Conservation (phyloP, 2,888 invertebrate species). For the Spatulosminthurus flaviceps region DNA sequence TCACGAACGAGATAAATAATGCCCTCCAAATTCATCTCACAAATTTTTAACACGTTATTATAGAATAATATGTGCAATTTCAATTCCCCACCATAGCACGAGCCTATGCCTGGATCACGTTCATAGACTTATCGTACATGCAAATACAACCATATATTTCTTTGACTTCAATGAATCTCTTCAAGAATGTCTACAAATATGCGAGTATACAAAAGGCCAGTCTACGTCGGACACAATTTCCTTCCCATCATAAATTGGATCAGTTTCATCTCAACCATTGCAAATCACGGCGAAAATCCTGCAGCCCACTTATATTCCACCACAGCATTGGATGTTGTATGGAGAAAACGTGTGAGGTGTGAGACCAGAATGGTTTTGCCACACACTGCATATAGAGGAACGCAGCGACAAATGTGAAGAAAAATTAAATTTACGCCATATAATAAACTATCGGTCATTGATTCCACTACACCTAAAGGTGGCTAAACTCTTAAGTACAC, state of each 20-base stretch:
- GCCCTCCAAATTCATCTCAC: not conserved
- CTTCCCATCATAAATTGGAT: no score
- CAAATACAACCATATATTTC: not conserved
- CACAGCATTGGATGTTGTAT: not conserved
- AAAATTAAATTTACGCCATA: not conserved
- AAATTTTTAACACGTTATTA: slow-evolving; percentile 14
- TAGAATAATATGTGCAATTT: slow-evolving; percentile 4
- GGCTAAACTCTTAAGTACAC: slow-evolving; percentile 8
- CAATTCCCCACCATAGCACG: slow-evolving; percentile 8
- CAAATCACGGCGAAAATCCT: no score
- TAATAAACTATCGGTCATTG: slow-evolving; percentile 18
- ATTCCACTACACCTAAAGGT: not conserved
- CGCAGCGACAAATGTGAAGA: not conserved
- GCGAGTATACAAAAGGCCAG: not conserved
- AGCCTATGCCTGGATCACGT: not conserved
- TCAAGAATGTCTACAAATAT: not conserved
- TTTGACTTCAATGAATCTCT: not conserved
- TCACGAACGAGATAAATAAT: slow-evolving; percentile 18
- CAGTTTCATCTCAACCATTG: no score
- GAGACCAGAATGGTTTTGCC: no score
- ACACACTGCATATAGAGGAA: not conserved
- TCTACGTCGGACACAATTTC: no score
- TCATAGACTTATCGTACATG: not conserved
- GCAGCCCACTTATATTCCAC: no score
- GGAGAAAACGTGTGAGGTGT: no score